Evolutionary conservation across 2,888 invertebrate genomes (phyloP).

Genomic region (Ceramica pisi): DNA sequence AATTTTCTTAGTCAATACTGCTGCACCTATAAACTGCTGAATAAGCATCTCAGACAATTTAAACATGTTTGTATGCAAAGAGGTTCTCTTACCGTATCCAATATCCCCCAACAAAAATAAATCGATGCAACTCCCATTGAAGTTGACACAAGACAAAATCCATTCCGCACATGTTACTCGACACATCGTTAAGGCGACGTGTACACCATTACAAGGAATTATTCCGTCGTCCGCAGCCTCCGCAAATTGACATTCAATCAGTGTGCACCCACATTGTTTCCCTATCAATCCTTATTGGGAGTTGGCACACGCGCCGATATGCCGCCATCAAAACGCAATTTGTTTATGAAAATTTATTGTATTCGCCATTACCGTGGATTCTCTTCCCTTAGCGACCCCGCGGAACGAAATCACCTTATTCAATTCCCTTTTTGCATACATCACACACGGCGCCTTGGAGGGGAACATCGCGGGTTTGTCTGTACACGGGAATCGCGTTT

Average conservation of each 20-base stretch:
- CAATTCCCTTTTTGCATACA: constrained; percentile 91
- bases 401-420: constrained; percentile 90
- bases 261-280: constrained; percentile 88
- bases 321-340: constrained; percentile 90
- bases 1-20: neutral
- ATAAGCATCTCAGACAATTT: neutral
- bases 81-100: constrained; percentile 1
- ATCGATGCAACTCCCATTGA: constrained; percentile 57
- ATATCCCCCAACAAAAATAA: constrained; percentile 42
- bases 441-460: constrained; percentile 86
- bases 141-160: constrained; percentile 63
- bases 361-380: constrained; percentile 90
- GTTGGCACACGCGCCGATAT: constrained; percentile 86
- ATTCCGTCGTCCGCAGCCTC: constrained; percentile 77
- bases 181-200: constrained; percentile 86
- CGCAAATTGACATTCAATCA: constrained; percentile 90
- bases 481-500: constrained; percentile 90
- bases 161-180: constrained; percentile 72
- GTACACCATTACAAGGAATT: constrained; percentile 84
- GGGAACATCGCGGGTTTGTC: constrained; percentile 86
- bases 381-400: constrained; percentile 89
- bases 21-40: neutral
- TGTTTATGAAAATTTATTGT: constrained; percentile 91
- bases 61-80: neutral
- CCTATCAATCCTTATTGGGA: constrained; percentile 90